Base-by-base conservation (phyloP, 1,140 invertebrate genomes). In the Octopus bimaculoides region DNA sequence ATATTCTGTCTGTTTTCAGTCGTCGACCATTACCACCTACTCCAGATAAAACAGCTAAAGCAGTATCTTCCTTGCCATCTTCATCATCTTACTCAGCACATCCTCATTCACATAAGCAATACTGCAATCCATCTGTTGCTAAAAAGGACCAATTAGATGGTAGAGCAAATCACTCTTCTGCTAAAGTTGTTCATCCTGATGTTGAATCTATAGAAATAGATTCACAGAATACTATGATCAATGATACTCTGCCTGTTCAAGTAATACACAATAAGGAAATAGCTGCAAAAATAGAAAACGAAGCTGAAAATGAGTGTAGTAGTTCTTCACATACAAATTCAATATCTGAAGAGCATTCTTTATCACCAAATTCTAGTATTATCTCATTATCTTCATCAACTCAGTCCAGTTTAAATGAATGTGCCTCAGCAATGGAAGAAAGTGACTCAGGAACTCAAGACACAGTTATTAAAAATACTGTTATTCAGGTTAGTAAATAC, bases 391-490 rank as follows among this genome's bases (percentile, higher is more conserved):
- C 75, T 17, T 54, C 41, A 26, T 54, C 75, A 14, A 52, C 41
- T 17, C 14, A 76, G 9, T 54, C 53, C 53, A 53, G 53, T 76
- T 76, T 76, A 53, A 53, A n/a, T 52, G 52, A 76, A 7, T 76
- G 14, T 54, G 14, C 53, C 5, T 76, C 41, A 14, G 41, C 5
- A 26, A 20, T 53, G 9, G 17, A 76, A 14, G 20, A 10, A 10
- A 76, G 75, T 76, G 17, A 76, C 17, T 26, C 6, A 14, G 17
- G 26, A 6, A 75, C 76, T 4, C 77, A 83, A n/a, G 83, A 85
- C 54, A 86, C 84, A 10, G 77, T 87, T 5, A 82, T 85, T 73
- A 79, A 82, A 20, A 78, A 81, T n/a, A 78, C 82, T 10, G 79
- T 83, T 17, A 83, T 83, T 78, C 83, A 86, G 80, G 85, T 86